A percentile compares a stretch with the other conserved stretches of the same genome.
These are phyloP conservation scores for Pseudopodoces humilis DNA, from an alignment of 2,113 vertebrate species.

Conservation along the genomic window DNA sequence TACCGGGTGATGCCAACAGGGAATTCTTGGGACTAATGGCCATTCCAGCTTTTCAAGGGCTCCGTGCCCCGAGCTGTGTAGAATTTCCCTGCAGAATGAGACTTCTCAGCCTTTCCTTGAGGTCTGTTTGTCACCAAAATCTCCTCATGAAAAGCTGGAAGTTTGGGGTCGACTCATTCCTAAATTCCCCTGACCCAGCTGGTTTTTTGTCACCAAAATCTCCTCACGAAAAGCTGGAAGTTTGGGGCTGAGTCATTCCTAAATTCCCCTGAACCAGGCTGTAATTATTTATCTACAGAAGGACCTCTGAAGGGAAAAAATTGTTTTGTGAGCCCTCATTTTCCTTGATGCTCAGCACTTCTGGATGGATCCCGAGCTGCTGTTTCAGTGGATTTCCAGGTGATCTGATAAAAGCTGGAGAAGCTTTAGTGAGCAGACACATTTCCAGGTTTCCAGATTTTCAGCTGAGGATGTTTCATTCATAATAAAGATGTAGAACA, in stretches of 20 bases:
- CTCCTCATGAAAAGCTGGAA: neutral
- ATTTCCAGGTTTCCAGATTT: no score
- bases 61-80: rapidly evolving
- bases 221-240: neutral
- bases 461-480: neutral
- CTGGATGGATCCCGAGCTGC: neutral
- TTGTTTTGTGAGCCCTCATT: neutral
- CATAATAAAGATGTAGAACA: neutral
- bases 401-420: neutral
- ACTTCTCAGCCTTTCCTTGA: neutral
- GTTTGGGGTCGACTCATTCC: neutral
- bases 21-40: neutral
- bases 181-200: neutral
- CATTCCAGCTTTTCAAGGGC: neutral
- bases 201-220: neutral
- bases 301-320: neutral
- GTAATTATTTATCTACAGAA: rapidly evolving
- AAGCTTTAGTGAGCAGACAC: neutral
- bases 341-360: neutral
- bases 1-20: neutral
- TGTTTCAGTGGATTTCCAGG: neutral
- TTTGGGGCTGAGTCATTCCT: neutral
- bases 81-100: neutral
- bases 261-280: neutral
- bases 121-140: neutral